These are phyloP conservation scores for Etheostoma perlongum DNA, from an alignment of 2,797 vertebrate species.

Conservation along the genomic window DNA sequence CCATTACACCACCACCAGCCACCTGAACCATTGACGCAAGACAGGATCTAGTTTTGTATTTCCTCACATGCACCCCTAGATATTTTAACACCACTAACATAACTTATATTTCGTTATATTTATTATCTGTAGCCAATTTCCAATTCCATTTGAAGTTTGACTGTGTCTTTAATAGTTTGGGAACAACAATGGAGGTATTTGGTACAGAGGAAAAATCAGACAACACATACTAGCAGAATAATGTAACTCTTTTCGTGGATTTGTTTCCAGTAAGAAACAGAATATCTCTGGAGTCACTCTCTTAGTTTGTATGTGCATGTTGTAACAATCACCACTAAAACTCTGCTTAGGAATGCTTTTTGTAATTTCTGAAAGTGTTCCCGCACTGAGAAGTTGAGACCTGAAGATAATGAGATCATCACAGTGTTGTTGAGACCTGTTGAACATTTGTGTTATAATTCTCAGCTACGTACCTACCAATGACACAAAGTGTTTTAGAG, in stretches of 20 bases:
- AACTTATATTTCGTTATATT: too few relatives aligned
- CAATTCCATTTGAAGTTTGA: neutral
- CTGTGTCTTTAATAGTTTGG: neutral
- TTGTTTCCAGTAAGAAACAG: neutral
- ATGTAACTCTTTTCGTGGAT: neutral
- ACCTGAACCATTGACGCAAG: too few relatives aligned
- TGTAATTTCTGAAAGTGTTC: neutral
- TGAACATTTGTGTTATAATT: conserved; percentile 11
- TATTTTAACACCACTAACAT: neutral
- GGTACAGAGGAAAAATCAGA: neutral
- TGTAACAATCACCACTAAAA: neutral
- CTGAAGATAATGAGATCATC: conserved; percentile 11
- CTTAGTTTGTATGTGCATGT: neutral
- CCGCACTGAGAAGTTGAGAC: conserved; percentile 23
- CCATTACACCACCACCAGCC: too few relatives aligned
- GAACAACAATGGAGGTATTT: too few relatives aligned
- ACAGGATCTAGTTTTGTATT: neutral
- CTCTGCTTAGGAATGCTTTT: neutral
- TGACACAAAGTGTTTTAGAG: neutral
- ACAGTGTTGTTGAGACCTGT: conserved; percentile 45
- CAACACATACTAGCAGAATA: neutral
- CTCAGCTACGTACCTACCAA: neutral
- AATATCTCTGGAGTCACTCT: neutral
- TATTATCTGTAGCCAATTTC: neutral
- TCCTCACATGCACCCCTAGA: neutral